Evolutionary conservation across 2,113 vertebrate genomes (phyloP), one percentile per base, ranked within the genome.

Genomic region (Tragelaphus strepsiceros): DNA sequence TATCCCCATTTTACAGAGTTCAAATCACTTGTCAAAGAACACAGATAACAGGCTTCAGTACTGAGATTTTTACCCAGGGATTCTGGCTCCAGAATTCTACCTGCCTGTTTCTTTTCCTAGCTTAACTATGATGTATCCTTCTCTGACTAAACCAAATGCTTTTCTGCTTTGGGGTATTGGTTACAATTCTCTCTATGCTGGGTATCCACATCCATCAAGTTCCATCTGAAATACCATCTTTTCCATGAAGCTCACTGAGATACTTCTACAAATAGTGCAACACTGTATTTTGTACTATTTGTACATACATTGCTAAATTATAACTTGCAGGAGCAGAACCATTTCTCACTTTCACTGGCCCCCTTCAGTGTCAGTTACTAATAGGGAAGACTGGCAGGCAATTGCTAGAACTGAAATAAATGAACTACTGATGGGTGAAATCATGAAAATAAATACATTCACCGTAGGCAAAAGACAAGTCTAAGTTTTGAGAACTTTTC

Each of bases 401-500:
- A 87, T 4, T 91, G 61, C 22, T 85, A 24, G 39, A 67, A 89
- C 0, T 94, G 8, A 87, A 95, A 89, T 91, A 82, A 91, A 80
- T 86, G 26, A 93, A 74, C 39, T 87, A 39, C 22, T 59, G 39
- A 71, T n/a, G 56, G 51, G 16, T 92, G 28, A 77, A 94, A 93
- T 88, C 26, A 82, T 64, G 16, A 59, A 61, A 71, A 80, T 78
- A 77, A 87, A 51, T 10, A 81, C 28, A 53, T 49, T 28, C 16
- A 32, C 53, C 28, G 6, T 13, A 81, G 54, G 21, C 11, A 58
- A 61, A 88, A 95, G 64, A 67, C 30, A 94, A 90, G 28, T 71
- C 53, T 53, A 89, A 39, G 14, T 86, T 96, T 90, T 61, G 67
- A 91, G 59, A 94, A 92, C 14, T 94, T 96, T 96, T 59, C 80